Evolutionary conservation across 2,113 vertebrate species (phyloP), one percentile per base, ranked within the genome.

Genomic region (Gulo gulo): DNA sequence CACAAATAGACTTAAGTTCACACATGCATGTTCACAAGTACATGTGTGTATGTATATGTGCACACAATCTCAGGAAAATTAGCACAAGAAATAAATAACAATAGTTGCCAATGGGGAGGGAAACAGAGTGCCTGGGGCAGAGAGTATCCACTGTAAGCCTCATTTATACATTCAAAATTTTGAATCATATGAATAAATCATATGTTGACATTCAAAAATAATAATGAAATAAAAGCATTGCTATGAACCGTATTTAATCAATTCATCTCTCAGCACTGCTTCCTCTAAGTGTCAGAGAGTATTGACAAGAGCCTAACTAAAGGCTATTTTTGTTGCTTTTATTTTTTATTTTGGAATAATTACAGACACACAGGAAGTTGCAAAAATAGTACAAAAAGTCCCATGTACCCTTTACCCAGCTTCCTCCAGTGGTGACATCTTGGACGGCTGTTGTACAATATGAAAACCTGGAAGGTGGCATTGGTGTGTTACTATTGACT

Each of bases 311-410:
- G 84, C 36, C 36, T 91, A 36, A 82, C 74, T 45, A 94, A 95
- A 88, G 55, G 47, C 81, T 95, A 69, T 81, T 69, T n/a, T 14
- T 50, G 71, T 36, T 79, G 26, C 89, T 96, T 52, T 55, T 24
- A 83, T 16, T 73, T 97, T 91, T 97, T 95, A 88, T 96, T 96
- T 97, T 96, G 83, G 83, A 94, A 81, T 97, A 97, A 96, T 92
- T 94, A 80, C n/a, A 94, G 80, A 73, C 57, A 89, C 52, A 88
- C 57, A 91, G 96, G 94, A 97, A 97, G 87, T 94, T 94, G 26
- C 52, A 96, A 94, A 92, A 96, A 97, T 92, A 97, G 87, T 78
- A 82, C 63, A 93, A 47, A 89, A 82, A 78, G 74, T 81, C 36
- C 81, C 76, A 42, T 34, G 45, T 78, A 84, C 50, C 34, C 57